phyloP scores from a whole-genome alignment of 2,797 vertebrate species.

The Phyllotis vaccarum region DNA sequence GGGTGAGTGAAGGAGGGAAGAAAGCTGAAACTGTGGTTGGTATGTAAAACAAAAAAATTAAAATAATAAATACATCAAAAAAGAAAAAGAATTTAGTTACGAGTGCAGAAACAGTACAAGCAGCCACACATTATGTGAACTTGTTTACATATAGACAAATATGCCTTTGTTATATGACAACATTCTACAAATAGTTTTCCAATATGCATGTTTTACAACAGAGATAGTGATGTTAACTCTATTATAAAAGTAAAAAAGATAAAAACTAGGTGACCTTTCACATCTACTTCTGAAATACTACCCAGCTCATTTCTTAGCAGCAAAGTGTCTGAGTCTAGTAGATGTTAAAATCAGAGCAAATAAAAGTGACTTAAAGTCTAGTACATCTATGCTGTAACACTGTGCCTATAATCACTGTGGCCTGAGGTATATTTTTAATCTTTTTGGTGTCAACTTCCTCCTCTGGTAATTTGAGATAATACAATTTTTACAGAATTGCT shows the following conservation, averaged over 20 bases:
- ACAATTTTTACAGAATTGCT: neutral
- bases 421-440: slow-evolving; percentile 38
- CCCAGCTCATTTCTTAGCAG: slow-evolving; percentile 1
- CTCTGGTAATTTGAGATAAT: slow-evolving; percentile 54
- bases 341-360: slow-evolving; percentile 48
- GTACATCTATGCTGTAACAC: neutral
- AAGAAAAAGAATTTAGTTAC: neutral
- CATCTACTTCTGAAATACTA: neutral
- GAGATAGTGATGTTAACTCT: neutral
- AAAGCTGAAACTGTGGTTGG: no score
- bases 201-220: neutral
- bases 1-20: no score
- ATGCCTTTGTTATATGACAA: neutral
- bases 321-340: slow-evolving; percentile 3
- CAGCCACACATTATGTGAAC: neutral
- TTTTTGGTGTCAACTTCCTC: slow-evolving; percentile 48
- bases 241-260: neutral
- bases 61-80: no score
- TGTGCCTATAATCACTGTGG: neutral
- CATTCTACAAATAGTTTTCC: neutral
- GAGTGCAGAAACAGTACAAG: neutral
- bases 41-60: no score
- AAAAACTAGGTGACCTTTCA: neutral
- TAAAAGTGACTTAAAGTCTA: neutral
- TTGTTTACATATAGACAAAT: neutral